These are phyloP conservation scores for Campylorhamphus procurvoides DNA, from an alignment of 2,113 vertebrate genomes.

Conservation along the genomic window DNA sequence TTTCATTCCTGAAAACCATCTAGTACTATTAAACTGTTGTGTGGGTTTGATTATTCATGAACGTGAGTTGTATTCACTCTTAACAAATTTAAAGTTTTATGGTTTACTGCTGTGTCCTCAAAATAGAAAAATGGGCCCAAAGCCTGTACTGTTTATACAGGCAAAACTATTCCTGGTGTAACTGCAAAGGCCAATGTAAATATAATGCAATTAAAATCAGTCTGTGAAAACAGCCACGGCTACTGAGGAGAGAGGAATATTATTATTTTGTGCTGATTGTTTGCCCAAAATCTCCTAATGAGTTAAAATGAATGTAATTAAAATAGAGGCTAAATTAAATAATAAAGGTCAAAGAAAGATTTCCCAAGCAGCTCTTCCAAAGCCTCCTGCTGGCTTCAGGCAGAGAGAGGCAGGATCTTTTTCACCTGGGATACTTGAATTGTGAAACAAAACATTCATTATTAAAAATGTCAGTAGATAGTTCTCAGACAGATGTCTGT, in stretches of 20 bases:
- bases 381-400: background rate
- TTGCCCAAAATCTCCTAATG: background rate
- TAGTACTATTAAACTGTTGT: background rate
- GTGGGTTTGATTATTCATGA: background rate
- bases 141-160: background rate
- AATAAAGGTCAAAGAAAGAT: background rate
- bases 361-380: background rate
- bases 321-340: background rate
- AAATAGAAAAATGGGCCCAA: background rate
- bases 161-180: background rate
- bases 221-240: background rate
- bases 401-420: background rate
- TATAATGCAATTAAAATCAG: slow-evolving; percentile 10
- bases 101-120: background rate
- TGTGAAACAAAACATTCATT: background rate
- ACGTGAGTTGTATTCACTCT: background rate
- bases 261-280: background rate
- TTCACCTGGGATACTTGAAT: background rate
- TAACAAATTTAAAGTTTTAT: background rate
- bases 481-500: background rate
- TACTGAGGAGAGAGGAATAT: background rate
- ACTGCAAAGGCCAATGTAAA: background rate
- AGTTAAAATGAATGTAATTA: background rate
- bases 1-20: background rate
- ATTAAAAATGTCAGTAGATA: background rate